Percentiles rank a stretch among this genome's conserved stretches.
These are phyloP conservation scores for Drosophila neonasuta DNA, from an alignment of 2,888 invertebrate genomes.

Conservation along the genomic window DNA sequence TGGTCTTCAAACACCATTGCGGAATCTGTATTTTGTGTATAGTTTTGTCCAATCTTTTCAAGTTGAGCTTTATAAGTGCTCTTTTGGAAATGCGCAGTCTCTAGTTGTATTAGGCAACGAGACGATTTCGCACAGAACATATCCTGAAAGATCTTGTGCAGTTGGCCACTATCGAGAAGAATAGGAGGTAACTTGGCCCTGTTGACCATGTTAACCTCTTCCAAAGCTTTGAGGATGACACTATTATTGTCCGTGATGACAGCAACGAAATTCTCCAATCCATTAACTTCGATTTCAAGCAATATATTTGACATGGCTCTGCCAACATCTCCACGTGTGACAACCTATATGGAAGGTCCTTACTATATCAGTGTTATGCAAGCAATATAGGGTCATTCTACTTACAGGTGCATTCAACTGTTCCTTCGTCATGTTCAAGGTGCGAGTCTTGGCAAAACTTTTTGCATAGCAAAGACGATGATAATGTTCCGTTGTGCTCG, in stretches of 20 bases:
- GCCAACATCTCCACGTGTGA: conserved; percentile 32
- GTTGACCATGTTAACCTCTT: conserved; percentile 19
- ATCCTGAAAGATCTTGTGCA: conserved; percentile 21
- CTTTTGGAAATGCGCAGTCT: conserved; percentile 12
- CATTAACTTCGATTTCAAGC: conserved; percentile 42
- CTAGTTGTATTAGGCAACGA: conserved; percentile 15
- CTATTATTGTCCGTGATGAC: conserved; percentile 24
- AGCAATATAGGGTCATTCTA: neutral
- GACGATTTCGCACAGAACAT: conserved; percentile 37
- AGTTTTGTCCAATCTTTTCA: conserved; percentile 1
- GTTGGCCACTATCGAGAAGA: conserved; percentile 29
- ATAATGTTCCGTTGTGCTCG: conserved; percentile 40
- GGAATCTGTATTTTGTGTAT: conserved; percentile 26
- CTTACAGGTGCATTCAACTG: conserved; percentile 30
- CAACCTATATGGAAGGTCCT: conserved; percentile 24
- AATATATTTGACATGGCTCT: conserved; percentile 36
- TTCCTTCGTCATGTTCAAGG: neutral
- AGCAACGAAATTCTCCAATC: conserved; percentile 48
- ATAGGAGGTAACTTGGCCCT: conserved; percentile 23
- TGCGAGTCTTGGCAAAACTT: conserved; percentile 22
- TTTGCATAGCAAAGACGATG: conserved; percentile 50
- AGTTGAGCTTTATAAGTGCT: conserved; percentile 16
- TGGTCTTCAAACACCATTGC: conserved; percentile 20
- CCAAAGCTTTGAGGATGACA: conserved; percentile 12
- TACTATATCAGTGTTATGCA: neutral